Conservation (phyloP, 1,140 invertebrate genomes). For the Pseudomyrmex gracilis region DNA sequence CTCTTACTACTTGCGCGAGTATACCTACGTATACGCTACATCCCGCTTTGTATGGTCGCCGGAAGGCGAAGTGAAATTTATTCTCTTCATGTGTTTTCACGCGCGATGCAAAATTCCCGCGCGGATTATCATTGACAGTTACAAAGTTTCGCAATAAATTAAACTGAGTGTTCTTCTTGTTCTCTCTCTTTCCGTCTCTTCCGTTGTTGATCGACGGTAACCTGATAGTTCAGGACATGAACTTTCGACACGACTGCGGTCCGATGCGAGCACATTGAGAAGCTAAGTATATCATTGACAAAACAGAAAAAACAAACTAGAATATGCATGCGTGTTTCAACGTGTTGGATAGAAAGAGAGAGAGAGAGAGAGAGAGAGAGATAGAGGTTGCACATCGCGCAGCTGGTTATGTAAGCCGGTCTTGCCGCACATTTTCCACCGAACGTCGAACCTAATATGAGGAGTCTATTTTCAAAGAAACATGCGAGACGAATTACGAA, state of each 20-base stretch:
- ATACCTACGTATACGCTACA: no score
- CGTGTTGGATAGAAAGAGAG: conserved; percentile 25
- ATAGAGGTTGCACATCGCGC: conserved; percentile 38
- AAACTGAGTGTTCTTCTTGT: no score
- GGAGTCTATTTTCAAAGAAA: conserved; percentile 30
- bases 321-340: conserved; percentile 52
- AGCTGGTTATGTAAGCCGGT: conserved; percentile 57
- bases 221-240: background rate
- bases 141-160: no score
- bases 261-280: background rate
- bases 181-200: no score
- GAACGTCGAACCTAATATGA: conserved; percentile 53
- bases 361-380: background rate
- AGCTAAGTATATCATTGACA: conserved; percentile 64
- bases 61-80: background rate
- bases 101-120: background rate
- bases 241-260: background rate
- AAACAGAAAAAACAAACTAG: conserved; percentile 50
- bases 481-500: conserved; percentile 18
- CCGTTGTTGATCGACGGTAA: background rate
- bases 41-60: background rate
- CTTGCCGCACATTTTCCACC: conserved; percentile 50
- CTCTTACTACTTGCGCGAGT: conserved; percentile 61
- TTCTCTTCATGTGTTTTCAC: background rate
- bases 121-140: no score